Base-by-base conservation (phyloP, 1,140 invertebrate species). In the Pogonomyrmex barbatus region DNA sequence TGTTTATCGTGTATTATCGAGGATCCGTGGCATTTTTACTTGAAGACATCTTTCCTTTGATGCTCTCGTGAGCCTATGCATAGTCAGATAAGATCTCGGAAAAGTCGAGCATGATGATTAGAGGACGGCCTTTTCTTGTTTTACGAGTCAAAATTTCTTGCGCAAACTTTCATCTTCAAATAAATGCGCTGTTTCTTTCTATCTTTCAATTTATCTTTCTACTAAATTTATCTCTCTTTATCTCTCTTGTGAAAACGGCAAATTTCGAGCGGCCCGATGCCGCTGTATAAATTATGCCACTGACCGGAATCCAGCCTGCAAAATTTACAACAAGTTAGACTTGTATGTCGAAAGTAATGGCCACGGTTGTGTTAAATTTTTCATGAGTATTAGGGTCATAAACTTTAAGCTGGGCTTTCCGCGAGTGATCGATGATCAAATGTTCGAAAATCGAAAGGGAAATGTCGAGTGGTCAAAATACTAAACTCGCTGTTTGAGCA, bases 81-180 rank as follows among this genome's bases (percentile, higher is more conserved):
- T 58, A 42, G 47, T 39, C 54, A 50, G 79, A 83, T 83, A 83
- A 73, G 68, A 83, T 83, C 79, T 75, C 12, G 54, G 56, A 75
- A 83, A 83, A 58, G 24, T 71, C 36, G 33, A 73, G 68, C 17
- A 60, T 82, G 42, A 73, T 82, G 79, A 83, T 83, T 83, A 75
- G 68, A 83, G 33, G 54, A 33, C n/a, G 9, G 24, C 47, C 8
- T 60, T 2, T 24, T 5, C 12, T 58, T 54, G 79, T 56, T 68
- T 39, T 17, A 8, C n/a, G 54, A 60, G 54, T 39, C 30, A 30
- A 83, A 83, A 75, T 83, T 83, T 83, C 68, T 83, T 83, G 47
- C 5, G 45, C 8, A 60, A 83, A 83, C 68, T 4, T 60, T 50
- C 33, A 73, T 73, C 6, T 56, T 12, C 1, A 73, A 75, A 83